Base-by-base conservation (phyloP, 2,888 invertebrate genomes). In the Patella pellucida region DNA sequence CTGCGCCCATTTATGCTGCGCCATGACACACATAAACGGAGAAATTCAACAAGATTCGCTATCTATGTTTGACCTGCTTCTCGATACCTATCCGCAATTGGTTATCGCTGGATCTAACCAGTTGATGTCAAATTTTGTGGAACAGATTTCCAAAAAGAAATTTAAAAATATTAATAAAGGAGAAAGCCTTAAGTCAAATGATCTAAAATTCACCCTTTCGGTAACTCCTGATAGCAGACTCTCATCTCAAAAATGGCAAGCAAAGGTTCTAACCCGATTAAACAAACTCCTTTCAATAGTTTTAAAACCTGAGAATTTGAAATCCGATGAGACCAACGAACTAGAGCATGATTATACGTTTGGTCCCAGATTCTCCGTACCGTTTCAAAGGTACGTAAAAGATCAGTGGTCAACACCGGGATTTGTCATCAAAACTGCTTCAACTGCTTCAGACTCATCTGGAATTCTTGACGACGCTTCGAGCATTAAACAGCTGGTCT, bases 21-120 rank as follows among this genome's bases (percentile, higher is more conserved):
- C 96, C 0, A 96, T 97, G 96, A 97, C 96, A 0, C 96, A 97
- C 86, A 95, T 97, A 77, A 94, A 95, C 88, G 93, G 93, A 15
- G 92, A 93, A 72, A 94, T 97, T 79, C 95, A 96, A 88, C 95
- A 96, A 88, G 96, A 96, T 90, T 95, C 97, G 0, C 92, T 97
- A 0, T 88, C 94, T 0, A 93, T 96, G 81, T 91, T 97, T 23
- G 96, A 97, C 87, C 92, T 94, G 68, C 92, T 97, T n/a, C 90
- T 96, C 16, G 92, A 93, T 67, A 93, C 94, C 83, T 93, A 94
- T 74, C 95, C 95, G 2, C 88, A 90, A 9, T 92, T 95, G 70
- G 92, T 96, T 2, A 93, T 94, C 0, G 91, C 92, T 74, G 93
- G 94, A 86, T 94, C 94, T 76, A 93, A 93, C 74, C 94, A 94